Evolutionary conservation across 2,113 vertebrate genomes (phyloP), one percentile per base, ranked within the genome.

Genomic region (Psophia crepitans): DNA sequence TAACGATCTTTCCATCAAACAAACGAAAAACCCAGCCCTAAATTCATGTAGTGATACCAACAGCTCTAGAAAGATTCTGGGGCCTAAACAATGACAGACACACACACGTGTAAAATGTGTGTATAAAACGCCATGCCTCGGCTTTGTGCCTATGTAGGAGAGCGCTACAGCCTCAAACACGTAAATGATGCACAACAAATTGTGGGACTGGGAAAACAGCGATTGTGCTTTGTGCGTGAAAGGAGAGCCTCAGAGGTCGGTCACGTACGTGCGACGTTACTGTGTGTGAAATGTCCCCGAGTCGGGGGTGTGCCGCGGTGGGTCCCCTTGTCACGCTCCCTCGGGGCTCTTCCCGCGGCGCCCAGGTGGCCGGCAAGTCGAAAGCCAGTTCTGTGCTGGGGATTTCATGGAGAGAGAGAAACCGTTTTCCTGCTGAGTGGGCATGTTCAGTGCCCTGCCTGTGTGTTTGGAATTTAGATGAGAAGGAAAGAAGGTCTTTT

Each of bases 391-490:
- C 79, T 84, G 39, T 3, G 2, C 6, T 60, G 56, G 57, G 57
- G 49, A 6, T 82, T 73, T 83, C 14, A 24, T 7, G 20, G 79
- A 84, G n/a, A 78, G n/a, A 78, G 51, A 39, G 61, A 69, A 92
- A 15, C 16, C 14, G 26, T 68, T 96, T 87, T 95, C 64, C 68
- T 77, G 60, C 43, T 63, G 71, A 94, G 83, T 89, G 83, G 89
- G 73, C 84, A 87, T 6, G 64, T 56, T 94, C 14, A 63, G 46
- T 90, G 80, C 60, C 69, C 64, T 75, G 89, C 19, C 22, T 90
- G 69, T 64, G 92, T 97, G 96, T 0, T 0, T 35, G 39, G 94
- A 96, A 96, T 97, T 89, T 94, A 87, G 91, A 96, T 96, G 96
- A 97, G 94, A 51, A 32, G 61, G 70, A 73, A 76, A 53, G 71